phyloP scores from a whole-genome alignment of 2,113 vertebrate species.

The Merops nubicus region DNA sequence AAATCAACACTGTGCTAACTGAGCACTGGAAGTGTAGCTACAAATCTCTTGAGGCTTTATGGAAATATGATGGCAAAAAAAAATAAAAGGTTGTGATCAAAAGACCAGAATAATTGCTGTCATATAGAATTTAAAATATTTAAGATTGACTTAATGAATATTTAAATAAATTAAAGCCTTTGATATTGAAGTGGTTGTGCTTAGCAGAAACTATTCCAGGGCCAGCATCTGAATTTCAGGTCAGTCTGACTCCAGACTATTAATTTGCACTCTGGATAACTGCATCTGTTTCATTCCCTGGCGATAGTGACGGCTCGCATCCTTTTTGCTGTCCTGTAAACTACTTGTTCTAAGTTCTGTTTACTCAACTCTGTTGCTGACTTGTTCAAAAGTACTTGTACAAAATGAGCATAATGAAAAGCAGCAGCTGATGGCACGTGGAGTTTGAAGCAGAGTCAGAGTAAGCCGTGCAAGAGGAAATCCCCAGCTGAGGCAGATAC shows the following conservation, averaged over 20 bases:
- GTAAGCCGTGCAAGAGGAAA: background rate
- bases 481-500: background rate
- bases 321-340: background rate
- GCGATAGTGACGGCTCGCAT: background rate
- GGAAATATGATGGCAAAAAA: background rate
- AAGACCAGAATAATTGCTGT: constrained; percentile 16
- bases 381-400: background rate
- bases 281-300: background rate
- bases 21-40: background rate
- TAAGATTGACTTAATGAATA: constrained; percentile 2
- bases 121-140: background rate
- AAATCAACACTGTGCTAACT: background rate
- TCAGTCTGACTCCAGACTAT: background rate
- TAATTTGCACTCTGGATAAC: background rate
- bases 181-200: background rate
- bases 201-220: background rate
- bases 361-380: background rate
- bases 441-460: background rate
- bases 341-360: background rate
- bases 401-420: background rate
- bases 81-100: background rate
- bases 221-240: background rate
- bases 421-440: background rate
- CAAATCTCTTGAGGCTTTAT: background rate
- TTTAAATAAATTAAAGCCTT: background rate